Evolutionary conservation across 1,140 invertebrate genomes (phyloP).

Genomic region (Drosophila persimilis): DNA sequence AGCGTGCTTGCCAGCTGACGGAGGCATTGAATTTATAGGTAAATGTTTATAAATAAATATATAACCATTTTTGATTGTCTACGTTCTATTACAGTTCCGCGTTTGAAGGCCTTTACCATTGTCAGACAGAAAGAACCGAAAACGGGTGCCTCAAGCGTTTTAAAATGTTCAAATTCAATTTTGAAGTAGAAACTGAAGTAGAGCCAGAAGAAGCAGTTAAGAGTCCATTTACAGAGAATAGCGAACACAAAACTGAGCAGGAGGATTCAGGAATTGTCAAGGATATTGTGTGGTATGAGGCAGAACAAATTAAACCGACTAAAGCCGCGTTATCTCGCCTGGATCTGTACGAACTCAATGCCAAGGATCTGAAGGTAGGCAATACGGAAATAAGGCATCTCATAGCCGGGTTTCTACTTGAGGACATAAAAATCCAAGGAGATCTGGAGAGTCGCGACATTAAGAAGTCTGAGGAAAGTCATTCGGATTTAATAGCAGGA

Average conservation of each 20-base stretch:
- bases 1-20: too few species aligned
- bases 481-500: slow-evolving; percentile 89
- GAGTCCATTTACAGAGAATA: slow-evolving; percentile 33
- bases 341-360: slow-evolving; percentile 80
- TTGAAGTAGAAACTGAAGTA: slow-evolving; percentile 83
- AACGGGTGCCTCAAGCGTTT: not conserved
- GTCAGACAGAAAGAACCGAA: not conserved
- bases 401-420: slow-evolving; percentile 64
- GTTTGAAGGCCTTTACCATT: not conserved
- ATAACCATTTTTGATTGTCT: too few species aligned
- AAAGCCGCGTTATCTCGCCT: slow-evolving; percentile 56
- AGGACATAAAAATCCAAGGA: slow-evolving; percentile 70
- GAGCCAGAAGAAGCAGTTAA: slow-evolving; percentile 21
- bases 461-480: slow-evolving; percentile 86
- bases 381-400: slow-evolving; percentile 49
- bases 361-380: slow-evolving; percentile 46
- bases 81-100: too few species aligned
- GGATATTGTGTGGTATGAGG: slow-evolving; percentile 67
- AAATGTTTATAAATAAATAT: too few species aligned
- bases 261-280: slow-evolving; percentile 14
- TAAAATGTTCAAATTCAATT: slow-evolving; percentile 84
- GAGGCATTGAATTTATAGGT: not conserved
- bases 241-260: not conserved
- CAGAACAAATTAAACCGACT: slow-evolving; percentile 43
- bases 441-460: slow-evolving; percentile 82